Evolutionary conservation across 1,140 invertebrate genomes (phyloP), one percentile per base, ranked within the genome.

Genomic region (Drosophila tristis): DNA sequence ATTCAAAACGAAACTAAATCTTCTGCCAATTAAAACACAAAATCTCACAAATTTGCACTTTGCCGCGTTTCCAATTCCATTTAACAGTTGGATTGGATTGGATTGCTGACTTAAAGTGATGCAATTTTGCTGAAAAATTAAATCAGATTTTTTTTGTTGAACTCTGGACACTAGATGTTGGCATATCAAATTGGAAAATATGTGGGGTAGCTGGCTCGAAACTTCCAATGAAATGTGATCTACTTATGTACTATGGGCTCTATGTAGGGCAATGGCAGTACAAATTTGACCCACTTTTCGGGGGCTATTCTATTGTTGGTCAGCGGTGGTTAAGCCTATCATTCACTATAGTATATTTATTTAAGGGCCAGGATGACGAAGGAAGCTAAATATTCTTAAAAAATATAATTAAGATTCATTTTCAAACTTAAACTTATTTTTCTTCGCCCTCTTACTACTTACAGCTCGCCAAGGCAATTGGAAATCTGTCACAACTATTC

Each of bases 41-140:
- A 53, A 73, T 74, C 45, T 50, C 45, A 39, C 55, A 72, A 47
- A 48, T 71, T 50, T 62, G 57, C 53, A 54, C 65, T 77, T 76
- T 70, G 57, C 23, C 63, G 29, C 51, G 51, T 63, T 29, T 48
- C 9, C 31, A 23, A 42, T 67, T 5, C 9, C 43, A 44, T 48
- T 71, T 31, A 15, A 48, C 29, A 39, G 55, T 35, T 35, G 31
- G 31, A 35, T 35, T 31, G 6, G 29, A 31, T 31, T 31, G 7
- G 7, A 8, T 31, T 35, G 31, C 31, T 35, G 15, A 49, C 47
- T n/a, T 49, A 64, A 55, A 51, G 56, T 78, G 74, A 78, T 78
- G 67, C 45, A 78, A 78, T 78, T 51, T 8, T 2, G 45, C 16
- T 48, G 9, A 26, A 47, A 42, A 53, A 65, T 74, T 74, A 29